These are phyloP conservation scores for Budorcas taxicolor DNA, from an alignment of 2,113 vertebrate species.

Conservation along the genomic window DNA sequence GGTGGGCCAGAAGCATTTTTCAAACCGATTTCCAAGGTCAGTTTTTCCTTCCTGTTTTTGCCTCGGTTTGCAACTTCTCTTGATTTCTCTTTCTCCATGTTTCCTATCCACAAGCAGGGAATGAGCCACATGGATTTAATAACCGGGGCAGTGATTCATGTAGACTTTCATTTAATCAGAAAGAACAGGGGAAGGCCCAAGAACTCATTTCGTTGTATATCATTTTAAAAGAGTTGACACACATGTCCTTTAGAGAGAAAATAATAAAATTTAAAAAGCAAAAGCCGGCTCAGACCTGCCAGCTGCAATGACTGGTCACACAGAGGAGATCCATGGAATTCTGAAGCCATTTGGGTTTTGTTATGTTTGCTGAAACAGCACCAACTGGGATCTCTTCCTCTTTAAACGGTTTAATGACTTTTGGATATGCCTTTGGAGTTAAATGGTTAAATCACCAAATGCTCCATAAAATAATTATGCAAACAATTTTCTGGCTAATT, in stretches of 20 bases:
- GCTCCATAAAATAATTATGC: constrained; percentile 80
- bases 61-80: neutral
- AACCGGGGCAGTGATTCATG: constrained; percentile 59
- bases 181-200: constrained; percentile 44
- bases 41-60: neutral
- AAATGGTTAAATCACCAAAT: constrained; percentile 80
- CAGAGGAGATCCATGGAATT: constrained; percentile 44
- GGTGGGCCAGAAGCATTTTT: neutral
- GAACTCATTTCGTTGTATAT: constrained; percentile 62
- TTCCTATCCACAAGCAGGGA: constrained; percentile 22
- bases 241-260: constrained; percentile 59
- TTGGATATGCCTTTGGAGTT: constrained; percentile 78
- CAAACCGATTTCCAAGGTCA: neutral
- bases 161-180: constrained; percentile 64
- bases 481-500: constrained; percentile 82
- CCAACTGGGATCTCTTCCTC: constrained; percentile 68
- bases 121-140: constrained; percentile 62
- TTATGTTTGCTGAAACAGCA: constrained; percentile 62
- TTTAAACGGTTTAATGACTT: constrained; percentile 77
- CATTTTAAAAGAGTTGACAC: constrained; percentile 66
- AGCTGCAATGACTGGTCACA: constrained; percentile 47
- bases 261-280: constrained; percentile 57
- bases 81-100: neutral
- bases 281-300: constrained; percentile 46
- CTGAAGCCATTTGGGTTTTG: constrained; percentile 49